phyloP scores from a whole-genome alignment of 2,797 vertebrate species.

The Gallirallus australis region DNA sequence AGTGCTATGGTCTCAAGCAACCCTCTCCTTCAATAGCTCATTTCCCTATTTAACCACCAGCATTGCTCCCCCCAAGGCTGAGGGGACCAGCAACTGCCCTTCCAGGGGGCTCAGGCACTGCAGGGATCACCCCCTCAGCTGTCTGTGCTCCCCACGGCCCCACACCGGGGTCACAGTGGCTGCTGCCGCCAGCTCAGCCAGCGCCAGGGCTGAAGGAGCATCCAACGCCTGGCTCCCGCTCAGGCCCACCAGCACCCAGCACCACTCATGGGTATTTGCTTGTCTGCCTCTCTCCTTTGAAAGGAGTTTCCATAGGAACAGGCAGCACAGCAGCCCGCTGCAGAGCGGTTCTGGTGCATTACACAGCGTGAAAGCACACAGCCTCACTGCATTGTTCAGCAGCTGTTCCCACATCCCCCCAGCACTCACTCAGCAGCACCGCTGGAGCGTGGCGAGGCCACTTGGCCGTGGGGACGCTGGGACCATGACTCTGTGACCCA shows the following conservation, averaged over 20 bases:
- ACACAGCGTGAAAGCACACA: constrained; percentile 48
- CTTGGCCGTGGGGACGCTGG: fast-evolving
- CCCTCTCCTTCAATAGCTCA: neutral
- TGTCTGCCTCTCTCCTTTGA: constrained; percentile 4
- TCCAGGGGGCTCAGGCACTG: neutral
- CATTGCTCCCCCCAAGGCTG: neutral
- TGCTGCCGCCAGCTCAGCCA: neutral
- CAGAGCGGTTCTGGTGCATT: constrained; percentile 52
- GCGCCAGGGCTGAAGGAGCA: neutral
- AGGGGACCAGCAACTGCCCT: neutral
- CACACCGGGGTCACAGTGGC: neutral
- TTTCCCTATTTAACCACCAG: neutral
- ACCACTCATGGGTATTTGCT: neutral
- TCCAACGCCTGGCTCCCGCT: fast-evolving
- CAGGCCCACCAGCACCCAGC: neutral
- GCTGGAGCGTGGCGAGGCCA: neutral
- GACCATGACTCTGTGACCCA: neutral
- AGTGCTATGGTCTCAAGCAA: neutral
- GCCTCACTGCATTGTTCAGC: constrained; percentile 27
- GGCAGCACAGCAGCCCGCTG: neutral
- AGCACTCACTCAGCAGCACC: fast-evolving
- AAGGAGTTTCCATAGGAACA: constrained; percentile 45
- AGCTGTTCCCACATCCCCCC: constrained; percentile 50
- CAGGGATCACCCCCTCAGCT: neutral
- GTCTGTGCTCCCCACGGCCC: neutral